Conservation (phyloP, 2,888 invertebrate species). For the Trichogramma dendrolimi region DNA sequence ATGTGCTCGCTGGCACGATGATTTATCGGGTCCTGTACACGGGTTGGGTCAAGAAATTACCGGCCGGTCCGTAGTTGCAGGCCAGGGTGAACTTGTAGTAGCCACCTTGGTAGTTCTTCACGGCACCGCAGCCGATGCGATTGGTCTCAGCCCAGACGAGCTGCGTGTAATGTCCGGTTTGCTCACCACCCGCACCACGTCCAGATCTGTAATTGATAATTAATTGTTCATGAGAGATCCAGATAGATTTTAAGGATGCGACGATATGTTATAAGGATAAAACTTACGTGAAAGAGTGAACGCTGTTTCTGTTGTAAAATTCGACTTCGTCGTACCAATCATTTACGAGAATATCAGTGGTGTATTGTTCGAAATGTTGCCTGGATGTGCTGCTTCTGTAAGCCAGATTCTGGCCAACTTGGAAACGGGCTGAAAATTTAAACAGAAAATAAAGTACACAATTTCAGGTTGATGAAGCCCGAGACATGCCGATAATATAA, state of each 20-base stretch:
- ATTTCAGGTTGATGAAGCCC: not conserved
- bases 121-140: conserved; percentile 53
- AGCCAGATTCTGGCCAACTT: conserved; percentile 51
- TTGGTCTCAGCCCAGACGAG: conserved; percentile 54
- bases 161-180: conserved; percentile 51
- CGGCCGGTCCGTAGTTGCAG: conserved; percentile 48
- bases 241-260: too few relatives aligned
- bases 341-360: conserved; percentile 27
- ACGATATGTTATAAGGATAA: not conserved
- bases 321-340: conserved; percentile 50
- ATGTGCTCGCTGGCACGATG: too few relatives aligned
- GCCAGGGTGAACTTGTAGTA: conserved; percentile 42
- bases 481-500: not conserved
- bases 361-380: not conserved
- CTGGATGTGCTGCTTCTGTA: conserved; percentile 19
- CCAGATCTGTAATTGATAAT: not conserved
- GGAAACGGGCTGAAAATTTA: conserved; percentile 38
- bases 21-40: not conserved
- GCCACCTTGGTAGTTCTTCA: conserved; percentile 40
- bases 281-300: conserved; percentile 22
- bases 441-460: not conserved
- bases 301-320: conserved; percentile 32
- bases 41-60: not conserved
- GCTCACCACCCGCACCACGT: conserved; percentile 10
- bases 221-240: too few relatives aligned